Evolutionary conservation across 2,113 vertebrate species (phyloP).

Genomic region (Leptobrachium leishanense): DNA sequence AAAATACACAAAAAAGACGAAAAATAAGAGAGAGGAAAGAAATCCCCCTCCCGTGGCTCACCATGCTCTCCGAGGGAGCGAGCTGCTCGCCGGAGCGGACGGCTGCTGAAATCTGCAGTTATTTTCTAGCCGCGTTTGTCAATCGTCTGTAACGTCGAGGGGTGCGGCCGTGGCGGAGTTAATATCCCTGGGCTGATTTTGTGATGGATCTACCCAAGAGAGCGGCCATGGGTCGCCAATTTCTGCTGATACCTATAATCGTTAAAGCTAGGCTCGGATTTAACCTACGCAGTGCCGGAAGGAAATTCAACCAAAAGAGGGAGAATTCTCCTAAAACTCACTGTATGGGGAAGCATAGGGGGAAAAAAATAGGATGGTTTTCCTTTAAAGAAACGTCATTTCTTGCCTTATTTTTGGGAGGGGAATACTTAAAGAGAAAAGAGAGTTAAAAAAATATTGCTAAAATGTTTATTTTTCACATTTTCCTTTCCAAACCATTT

Average conservation of each 20-base stretch:
- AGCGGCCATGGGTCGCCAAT: constrained; percentile 8
- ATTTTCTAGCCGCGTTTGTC: background rate
- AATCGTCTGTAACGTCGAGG: constrained; percentile 13
- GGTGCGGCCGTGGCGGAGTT: background rate
- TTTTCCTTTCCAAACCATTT: no score
- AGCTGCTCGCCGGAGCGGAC: constrained; percentile 9
- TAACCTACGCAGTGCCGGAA: constrained; percentile 3
- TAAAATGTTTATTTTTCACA: no score
- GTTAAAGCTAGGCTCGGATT: background rate
- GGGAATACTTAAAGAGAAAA: no score
- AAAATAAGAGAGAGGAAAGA: background rate
- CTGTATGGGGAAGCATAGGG: no score
- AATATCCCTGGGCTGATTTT: constrained; percentile 30
- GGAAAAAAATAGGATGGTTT: no score
- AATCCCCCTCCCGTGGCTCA: background rate
- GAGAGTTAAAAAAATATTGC: no score
- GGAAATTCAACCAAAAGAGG: background rate
- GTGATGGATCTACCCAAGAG: constrained; percentile 28
- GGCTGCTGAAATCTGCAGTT: constrained; percentile 26
- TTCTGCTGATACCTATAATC: constrained; percentile 45
- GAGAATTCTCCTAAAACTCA: no score
- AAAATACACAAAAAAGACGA: background rate
- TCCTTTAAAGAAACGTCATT: no score
- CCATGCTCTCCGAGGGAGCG: background rate
- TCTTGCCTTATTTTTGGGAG: no score